Conservation (phyloP, 2,888 invertebrate species). For the Tetramorium bicarinatum region DNA sequence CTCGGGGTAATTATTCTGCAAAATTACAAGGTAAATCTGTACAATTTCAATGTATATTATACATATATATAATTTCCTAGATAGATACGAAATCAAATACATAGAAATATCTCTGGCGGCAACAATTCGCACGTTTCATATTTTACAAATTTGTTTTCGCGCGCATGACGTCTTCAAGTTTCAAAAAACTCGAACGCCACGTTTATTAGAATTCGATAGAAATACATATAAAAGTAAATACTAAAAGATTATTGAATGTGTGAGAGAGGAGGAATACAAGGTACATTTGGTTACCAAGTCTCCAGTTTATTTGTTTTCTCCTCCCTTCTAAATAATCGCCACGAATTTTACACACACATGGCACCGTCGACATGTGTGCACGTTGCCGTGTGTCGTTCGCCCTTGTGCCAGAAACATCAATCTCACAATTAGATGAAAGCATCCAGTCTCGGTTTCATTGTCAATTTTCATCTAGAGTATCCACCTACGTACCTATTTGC, state of each 20-base stretch:
- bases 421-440: too few species aligned
- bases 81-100: background rate
- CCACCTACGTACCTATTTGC: background rate
- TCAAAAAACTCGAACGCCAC: background rate
- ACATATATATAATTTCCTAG: background rate
- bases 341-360: conserved; percentile 36
- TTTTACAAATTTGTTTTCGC: background rate
- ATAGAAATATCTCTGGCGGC: background rate
- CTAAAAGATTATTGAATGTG: background rate
- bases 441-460: background rate
- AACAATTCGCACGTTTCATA: background rate
- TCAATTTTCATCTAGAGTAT: conserved; percentile 15
- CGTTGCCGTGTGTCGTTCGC: background rate
- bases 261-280: conserved; percentile 31
- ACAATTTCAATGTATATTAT: conserved; percentile 17
- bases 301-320: conserved; percentile 71
- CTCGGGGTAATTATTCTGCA: background rate
- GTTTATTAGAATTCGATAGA: background rate
- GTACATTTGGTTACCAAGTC: conserved; percentile 74
- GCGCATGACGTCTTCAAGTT: background rate
- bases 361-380: conserved; percentile 50
- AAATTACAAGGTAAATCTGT: background rate
- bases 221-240: background rate
- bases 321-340: conserved; percentile 62
- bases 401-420: conserved; percentile 22